A percentile compares a stretch with the other conserved stretches of the same genome.
These are phyloP conservation scores for Vipera latastei DNA, from an alignment of 2,797 vertebrate species.

Conservation along the genomic window DNA sequence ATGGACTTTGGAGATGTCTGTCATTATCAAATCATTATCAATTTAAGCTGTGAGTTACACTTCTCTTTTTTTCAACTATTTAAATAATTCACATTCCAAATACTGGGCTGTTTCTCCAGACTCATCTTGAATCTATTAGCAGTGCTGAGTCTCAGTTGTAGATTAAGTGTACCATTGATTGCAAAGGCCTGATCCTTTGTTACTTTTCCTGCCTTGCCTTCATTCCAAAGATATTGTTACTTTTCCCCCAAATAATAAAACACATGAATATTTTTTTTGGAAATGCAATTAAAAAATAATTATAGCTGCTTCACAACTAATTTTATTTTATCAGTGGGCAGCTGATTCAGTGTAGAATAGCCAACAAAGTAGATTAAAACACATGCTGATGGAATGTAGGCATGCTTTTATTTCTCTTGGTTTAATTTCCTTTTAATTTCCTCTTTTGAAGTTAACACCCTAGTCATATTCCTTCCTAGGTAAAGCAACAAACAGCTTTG, in stretches of 20 bases:
- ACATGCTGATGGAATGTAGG: neutral
- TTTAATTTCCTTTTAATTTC: neutral
- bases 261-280: neutral
- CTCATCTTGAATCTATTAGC: slow-evolving; percentile 66
- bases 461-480: neutral
- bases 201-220: slow-evolving; percentile 15
- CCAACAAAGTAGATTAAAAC: neutral
- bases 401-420: neutral
- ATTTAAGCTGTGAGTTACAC: neutral
- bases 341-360: neutral
- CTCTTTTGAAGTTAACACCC: neutral
- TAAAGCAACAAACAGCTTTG: neutral
- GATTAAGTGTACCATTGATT: slow-evolving; percentile 65
- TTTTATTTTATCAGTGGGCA: neutral
- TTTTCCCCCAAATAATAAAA: slow-evolving; percentile 14
- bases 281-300: slow-evolving; percentile 3
- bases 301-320: accelerated
- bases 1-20: neutral
- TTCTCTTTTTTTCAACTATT: neutral
- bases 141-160: slow-evolving; percentile 39
- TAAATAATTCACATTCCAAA: neutral
- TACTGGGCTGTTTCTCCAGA: slow-evolving; percentile 18
- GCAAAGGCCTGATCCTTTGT: slow-evolving; percentile 42
- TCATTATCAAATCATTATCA: neutral
- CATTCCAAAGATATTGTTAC: slow-evolving; percentile 31